A percentile compares a stretch with the other conserved stretches of the same genome.
These are phyloP conservation scores for Malurus elegans DNA, from an alignment of 2,113 vertebrate genomes.

Conservation along the genomic window DNA sequence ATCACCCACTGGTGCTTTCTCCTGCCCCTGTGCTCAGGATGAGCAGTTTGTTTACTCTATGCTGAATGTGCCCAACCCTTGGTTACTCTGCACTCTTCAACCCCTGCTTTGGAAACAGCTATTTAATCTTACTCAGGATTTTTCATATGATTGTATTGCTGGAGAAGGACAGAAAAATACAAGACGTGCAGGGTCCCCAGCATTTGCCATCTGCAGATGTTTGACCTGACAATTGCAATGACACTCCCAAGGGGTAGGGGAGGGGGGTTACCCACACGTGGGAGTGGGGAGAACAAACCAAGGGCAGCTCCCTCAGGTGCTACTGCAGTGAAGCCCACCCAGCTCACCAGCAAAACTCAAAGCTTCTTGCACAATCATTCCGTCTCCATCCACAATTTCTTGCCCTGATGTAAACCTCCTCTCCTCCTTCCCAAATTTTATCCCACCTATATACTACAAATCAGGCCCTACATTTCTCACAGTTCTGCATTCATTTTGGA, in stretches of 20 bases:
- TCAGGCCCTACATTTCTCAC: background rate
- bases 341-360: background rate
- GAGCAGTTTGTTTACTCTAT: conserved; percentile 4
- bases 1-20: background rate
- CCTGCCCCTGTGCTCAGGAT: background rate
- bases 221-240: background rate
- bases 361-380: background rate
- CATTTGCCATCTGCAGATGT: background rate
- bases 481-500: background rate
- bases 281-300: background rate
- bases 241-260: background rate
- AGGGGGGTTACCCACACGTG: background rate
- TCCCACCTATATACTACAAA: background rate
- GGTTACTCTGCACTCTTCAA: background rate
- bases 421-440: background rate
- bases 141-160: background rate
- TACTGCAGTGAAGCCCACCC: background rate
- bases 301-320: background rate
- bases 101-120: background rate
- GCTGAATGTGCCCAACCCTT: background rate
- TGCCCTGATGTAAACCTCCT: background rate
- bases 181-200: background rate
- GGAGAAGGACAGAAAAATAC: background rate
- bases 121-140: background rate
- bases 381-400: background rate